These are phyloP conservation scores for Keiferia lycopersicella DNA, from an alignment of 2,888 invertebrate genomes.

Conservation along the genomic window DNA sequence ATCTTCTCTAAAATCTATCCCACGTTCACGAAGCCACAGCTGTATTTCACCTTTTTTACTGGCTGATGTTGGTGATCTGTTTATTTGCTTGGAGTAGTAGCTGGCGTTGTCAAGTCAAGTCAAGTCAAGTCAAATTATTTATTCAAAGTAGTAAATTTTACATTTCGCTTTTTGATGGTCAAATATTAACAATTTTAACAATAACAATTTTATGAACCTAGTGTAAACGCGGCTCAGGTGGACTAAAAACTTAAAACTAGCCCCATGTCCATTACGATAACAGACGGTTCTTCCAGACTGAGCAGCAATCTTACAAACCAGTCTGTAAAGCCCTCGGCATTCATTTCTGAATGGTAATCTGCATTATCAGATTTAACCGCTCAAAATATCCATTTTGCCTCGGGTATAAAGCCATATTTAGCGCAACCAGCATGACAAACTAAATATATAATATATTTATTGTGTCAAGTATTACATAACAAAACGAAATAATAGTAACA, in stretches of 20 bases:
- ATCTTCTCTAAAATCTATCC: background rate
- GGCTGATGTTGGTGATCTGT: constrained; percentile 19
- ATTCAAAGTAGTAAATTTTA: no score
- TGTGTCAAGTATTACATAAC: background rate
- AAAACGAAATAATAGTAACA: background rate
- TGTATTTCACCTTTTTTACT: constrained; percentile 27
- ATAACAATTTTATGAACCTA: no score
- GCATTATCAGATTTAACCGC: background rate
- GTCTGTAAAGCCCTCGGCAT: no score
- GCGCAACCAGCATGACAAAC: constrained; percentile 28
- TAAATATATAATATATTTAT: background rate
- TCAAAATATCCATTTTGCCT: constrained; percentile 24
- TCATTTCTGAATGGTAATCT: no score
- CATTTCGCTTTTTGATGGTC: no score
- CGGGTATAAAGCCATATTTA: constrained; percentile 28
- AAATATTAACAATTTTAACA: no score
- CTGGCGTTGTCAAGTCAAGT: background rate
- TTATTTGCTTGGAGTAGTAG: background rate
- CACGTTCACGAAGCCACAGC: constrained; percentile 23
- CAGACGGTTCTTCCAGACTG: constrained; percentile 24
- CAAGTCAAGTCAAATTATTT: no score
- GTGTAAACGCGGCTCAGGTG: no score
- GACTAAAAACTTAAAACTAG: no score
- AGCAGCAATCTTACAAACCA: background rate
- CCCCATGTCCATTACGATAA: constrained; percentile 22